These are phyloP conservation scores for Helostoma temminkii DNA, from an alignment of 2,797 vertebrate species.

Conservation along the genomic window DNA sequence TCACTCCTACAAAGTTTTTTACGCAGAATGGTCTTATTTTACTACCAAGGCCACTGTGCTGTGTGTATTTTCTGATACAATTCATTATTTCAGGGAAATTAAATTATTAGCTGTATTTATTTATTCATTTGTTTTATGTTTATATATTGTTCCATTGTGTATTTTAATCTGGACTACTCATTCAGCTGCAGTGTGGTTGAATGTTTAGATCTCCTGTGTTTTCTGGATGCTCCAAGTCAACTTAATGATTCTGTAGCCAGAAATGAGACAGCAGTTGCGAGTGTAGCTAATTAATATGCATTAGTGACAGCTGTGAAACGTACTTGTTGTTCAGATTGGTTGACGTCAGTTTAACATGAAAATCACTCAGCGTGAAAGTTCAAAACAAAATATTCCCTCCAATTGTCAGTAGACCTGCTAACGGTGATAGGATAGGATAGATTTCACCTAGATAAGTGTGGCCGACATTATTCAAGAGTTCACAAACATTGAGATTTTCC, in stretches of 20 bases:
- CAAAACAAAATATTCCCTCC: neutral
- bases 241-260: neutral
- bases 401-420: neutral
- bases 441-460: rapidly evolving
- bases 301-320: neutral
- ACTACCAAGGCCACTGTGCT: slow-evolving; percentile 27
- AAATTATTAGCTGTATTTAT: slow-evolving; percentile 62
- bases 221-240: neutral
- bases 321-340: too few species aligned
- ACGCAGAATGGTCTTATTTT: neutral
- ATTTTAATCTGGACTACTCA: neutral
- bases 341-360: neutral
- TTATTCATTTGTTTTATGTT: slow-evolving; percentile 64
- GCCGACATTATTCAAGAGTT: neutral
- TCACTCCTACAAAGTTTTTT: slow-evolving; percentile 21
- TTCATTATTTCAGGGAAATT: slow-evolving; percentile 62
- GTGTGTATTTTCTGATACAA: slow-evolving; percentile 30
- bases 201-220: neutral
- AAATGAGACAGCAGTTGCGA: neutral
- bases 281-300: neutral
- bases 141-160: slow-evolving; percentile 36
- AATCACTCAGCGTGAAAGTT: neutral
- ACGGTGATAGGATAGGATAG: neutral
- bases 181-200: slow-evolving; percentile 25
- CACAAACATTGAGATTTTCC: neutral